A percentile compares a stretch with the other conserved stretches of the same genome.
These are phyloP conservation scores for Zoroaster sp. DNA, from an alignment of 53 echinoderm and acorn worm species.

Conservation along the genomic window DNA sequence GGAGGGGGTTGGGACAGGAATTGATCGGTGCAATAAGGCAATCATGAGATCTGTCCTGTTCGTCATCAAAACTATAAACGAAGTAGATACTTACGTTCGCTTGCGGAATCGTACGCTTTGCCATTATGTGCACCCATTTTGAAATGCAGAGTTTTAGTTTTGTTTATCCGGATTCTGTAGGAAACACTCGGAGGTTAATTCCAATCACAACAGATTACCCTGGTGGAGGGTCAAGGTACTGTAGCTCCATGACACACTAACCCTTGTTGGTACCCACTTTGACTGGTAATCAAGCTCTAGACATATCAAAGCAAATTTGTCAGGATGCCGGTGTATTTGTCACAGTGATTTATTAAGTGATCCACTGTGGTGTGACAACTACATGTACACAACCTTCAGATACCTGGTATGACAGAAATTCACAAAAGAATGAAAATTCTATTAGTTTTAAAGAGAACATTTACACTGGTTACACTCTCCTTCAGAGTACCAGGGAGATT, in stretches of 20 bases:
- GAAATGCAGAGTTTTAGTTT: not conserved
- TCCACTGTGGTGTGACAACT: not conserved
- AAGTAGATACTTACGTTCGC: not conserved
- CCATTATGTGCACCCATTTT: slow-evolving; percentile 45
- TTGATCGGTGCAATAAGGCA: too few species aligned
- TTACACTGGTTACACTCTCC: not conserved
- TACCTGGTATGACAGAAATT: not conserved
- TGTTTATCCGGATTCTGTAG: not conserved
- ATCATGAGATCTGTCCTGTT: not conserved
- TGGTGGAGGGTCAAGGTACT: not conserved
- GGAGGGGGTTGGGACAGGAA: too few species aligned
- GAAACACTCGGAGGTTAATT: not conserved
- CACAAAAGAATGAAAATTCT: not conserved
- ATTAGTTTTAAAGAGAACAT: not conserved
- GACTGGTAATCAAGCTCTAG: slow-evolving; percentile 13
- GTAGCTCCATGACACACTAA: slow-evolving; percentile 12
- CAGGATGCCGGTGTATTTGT: not conserved
- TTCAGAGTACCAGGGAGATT: too few species aligned
- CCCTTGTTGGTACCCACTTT: not conserved
- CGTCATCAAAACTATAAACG: not conserved
- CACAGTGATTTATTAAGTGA: not conserved
- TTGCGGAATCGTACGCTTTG: slow-evolving; percentile 32
- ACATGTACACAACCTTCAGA: not conserved
- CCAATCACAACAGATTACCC: not conserved
- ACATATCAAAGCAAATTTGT: not conserved